Evolutionary conservation across 2,888 invertebrate genomes (phyloP), one percentile per base, ranked within the genome.

Genomic region (Callimorpha dominula): DNA sequence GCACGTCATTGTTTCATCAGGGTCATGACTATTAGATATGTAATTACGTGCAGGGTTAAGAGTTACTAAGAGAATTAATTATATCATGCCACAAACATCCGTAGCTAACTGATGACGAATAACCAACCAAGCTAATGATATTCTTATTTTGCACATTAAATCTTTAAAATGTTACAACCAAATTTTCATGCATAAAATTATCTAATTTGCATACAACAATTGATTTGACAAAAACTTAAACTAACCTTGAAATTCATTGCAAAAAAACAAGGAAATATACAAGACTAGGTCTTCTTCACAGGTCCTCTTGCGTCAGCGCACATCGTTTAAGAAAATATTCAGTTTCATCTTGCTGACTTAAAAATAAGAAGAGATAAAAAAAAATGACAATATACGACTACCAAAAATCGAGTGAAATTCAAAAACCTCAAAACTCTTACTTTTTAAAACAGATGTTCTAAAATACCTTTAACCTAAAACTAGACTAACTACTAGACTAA

Each of bases 201-300:
- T 52, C 67, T 49, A 76, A 81, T 77, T 77, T 73, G 60, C 77
- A 79, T 79, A 75, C 62, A 78, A 78, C 78, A 82, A 84, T 82
- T 81, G 76, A 70, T 79, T 70, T 74, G 71, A 73, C 73, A 81
- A 81, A 78, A 82, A 77, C 70, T 80, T 67, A n/a, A 72, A 12
- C 11, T 14, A 2, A 31, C 31, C 31, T 31, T 31, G 31, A 31
- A 31, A 31, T 31, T 31, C 31, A 31, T 31, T 31, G 31, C 31
- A 31, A 31, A 31, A 31, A 77, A 71, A n/a, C 3, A n/a, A 46
- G 63, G 65, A 69, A 62, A 57, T 49, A 52, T 68, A 57, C 65
- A 74, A 63, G 31, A 31, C 31, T 31, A 31, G 31, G 31, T 65
- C 17, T 65, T 49, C 14, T 49, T 20, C 31, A 15, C 11, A 40